phyloP scores from a whole-genome alignment of 2,888 invertebrate species.

The Hydropsyche betteni region DNA sequence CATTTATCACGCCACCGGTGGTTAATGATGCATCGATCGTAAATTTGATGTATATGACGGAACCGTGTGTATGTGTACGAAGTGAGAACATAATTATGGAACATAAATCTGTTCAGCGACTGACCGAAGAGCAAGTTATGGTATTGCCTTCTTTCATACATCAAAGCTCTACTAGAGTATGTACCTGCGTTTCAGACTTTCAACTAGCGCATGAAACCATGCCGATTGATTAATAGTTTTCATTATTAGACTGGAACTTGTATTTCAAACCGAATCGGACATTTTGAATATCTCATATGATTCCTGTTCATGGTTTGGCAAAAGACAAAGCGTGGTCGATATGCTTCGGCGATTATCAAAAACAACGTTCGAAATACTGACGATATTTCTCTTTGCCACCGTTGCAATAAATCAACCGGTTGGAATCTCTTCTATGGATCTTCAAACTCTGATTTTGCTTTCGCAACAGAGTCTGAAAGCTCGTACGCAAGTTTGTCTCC shows the following conservation, averaged over 20 bases:
- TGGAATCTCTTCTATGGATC: constrained; percentile 9
- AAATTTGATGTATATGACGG: constrained; percentile 25
- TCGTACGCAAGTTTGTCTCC: background rate
- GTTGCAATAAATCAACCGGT: constrained; percentile 5
- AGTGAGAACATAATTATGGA: constrained; percentile 38
- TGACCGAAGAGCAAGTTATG: constrained; percentile 29
- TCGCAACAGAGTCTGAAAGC: background rate
- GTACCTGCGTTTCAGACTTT: background rate
- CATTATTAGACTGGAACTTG: too few species aligned
- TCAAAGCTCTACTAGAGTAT: constrained; percentile 10
- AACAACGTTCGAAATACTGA: constrained; percentile 10
- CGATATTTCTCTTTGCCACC: constrained; percentile 10
- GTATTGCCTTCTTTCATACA: background rate
- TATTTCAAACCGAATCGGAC: background rate
- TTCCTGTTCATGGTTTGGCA: constrained; percentile 5
- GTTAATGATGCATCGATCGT: constrained; percentile 26
- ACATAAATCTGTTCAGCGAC: constrained; percentile 35
- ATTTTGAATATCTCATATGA: background rate
- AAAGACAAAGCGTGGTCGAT: constrained; percentile 11
- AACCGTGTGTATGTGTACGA: constrained; percentile 24
- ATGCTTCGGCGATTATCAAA: constrained; percentile 22
- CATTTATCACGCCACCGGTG: constrained; percentile 15
- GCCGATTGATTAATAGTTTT: background rate
- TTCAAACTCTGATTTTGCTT: background rate
- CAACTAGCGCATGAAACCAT: background rate